These are phyloP conservation scores for Phytoseiulus persimilis DNA, from an alignment of 2,888 invertebrate genomes.

Conservation along the genomic window DNA sequence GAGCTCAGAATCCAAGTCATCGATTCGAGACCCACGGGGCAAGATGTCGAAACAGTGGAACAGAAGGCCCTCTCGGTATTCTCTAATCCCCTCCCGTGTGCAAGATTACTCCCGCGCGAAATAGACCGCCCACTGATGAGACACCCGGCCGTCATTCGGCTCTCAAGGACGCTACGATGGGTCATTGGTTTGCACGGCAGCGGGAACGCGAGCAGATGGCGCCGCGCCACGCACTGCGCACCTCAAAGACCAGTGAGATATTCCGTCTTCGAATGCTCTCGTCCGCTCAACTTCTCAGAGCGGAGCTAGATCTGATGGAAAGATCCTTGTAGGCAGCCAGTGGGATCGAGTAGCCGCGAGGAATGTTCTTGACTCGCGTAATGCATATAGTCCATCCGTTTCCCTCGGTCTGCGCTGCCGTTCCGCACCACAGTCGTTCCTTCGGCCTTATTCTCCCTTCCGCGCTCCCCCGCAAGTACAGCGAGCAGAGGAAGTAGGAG, in stretches of 20 bases:
- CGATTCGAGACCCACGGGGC: too few relatives aligned
- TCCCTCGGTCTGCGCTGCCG: too few relatives aligned
- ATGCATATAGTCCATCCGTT: neutral
- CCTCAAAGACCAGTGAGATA: neutral
- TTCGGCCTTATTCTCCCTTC: neutral
- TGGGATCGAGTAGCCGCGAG: neutral
- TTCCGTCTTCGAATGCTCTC: neutral
- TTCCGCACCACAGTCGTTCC: neutral
- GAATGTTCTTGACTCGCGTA: neutral
- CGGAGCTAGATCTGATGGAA: neutral
- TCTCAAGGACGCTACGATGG: too few relatives aligned
- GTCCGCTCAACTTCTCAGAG: neutral
- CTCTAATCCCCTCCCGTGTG: too few relatives aligned
- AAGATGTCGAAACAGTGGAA: too few relatives aligned
- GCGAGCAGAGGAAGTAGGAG: neutral
- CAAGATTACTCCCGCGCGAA: too few relatives aligned
- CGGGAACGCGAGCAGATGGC: too few relatives aligned
- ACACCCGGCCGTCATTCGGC: too few relatives aligned
- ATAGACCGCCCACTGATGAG: too few relatives aligned
- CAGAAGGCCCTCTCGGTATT: too few relatives aligned
- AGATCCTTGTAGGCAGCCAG: neutral
- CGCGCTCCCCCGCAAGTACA: neutral
- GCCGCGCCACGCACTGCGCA: neutral
- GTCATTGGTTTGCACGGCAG: too few relatives aligned
- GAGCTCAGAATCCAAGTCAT: too few relatives aligned